Percentiles rank a stretch among this genome's conserved stretches.
Evolutionary conservation across 1,140 invertebrate genomes (phyloP).

Genomic region (Druon quercuslanigerum): DNA sequence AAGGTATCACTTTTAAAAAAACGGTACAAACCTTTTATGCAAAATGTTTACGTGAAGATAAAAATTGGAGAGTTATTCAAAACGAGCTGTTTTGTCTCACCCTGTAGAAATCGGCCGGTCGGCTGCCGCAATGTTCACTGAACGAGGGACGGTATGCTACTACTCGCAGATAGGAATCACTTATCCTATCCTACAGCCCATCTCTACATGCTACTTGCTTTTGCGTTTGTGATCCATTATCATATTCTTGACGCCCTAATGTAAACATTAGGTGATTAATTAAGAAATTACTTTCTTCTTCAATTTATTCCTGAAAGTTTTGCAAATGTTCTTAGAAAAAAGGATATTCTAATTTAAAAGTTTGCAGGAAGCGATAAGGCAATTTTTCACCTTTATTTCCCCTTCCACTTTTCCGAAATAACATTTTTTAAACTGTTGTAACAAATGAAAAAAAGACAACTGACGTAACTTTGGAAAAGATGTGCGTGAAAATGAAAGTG

Average conservation of each 20-base stretch:
- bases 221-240: slow-evolving; percentile 35
- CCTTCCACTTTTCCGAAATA: too few species aligned
- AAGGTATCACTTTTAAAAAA: slow-evolving; percentile 13
- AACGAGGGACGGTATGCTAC: slow-evolving; percentile 53
- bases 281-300: too few species aligned
- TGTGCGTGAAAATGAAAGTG: too few species aligned
- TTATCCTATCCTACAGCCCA: slow-evolving; percentile 48
- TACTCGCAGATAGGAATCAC: slow-evolving; percentile 46
- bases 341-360: too few species aligned
- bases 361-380: too few species aligned
- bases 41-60: neutral
- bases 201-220: slow-evolving; percentile 44
- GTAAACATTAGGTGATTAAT: slow-evolving; percentile 24
- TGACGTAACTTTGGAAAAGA: too few species aligned
- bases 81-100: slow-evolving; percentile 34
- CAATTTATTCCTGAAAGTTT: too few species aligned
- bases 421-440: too few species aligned
- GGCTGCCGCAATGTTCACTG: slow-evolving; percentile 48
- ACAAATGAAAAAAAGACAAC: too few species aligned
- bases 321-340: too few species aligned
- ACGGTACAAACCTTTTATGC: neutral
- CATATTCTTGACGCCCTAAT: slow-evolving; percentile 32
- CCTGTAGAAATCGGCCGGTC: slow-evolving; percentile 26
- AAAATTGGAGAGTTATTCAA: neutral
- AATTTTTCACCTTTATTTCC: too few species aligned